Base-by-base conservation (phyloP, 2,113 vertebrate genomes). In the Xenus cinereus region DNA sequence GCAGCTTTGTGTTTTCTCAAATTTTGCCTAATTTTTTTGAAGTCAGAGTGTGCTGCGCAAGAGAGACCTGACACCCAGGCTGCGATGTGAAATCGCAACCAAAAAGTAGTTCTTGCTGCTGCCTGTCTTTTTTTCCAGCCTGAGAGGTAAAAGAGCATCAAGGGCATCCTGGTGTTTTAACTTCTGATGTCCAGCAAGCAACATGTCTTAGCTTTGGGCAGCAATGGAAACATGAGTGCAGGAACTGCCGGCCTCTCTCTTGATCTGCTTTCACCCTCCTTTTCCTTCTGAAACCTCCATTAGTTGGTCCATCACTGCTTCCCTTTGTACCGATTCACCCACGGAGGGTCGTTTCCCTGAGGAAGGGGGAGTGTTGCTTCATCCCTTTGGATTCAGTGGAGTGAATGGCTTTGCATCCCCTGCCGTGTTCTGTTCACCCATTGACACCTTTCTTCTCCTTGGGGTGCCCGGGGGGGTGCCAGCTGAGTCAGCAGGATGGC, bases 281-380 rank as follows among this genome's bases (percentile, higher is more conserved):
- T 78, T 87, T 14, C 7, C 51, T 75, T 90, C 35, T 32, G 75
- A 69, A 88, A 66, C 15, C 37, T 63, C 32, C 43, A 33, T n/a
- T 32, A 13, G 23, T 32, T 69, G 10, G 14, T 92, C 26, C 3
- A 1, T 79, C 2, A 1, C 18, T 0, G 3, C n/a, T 74, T 72
- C 18, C 16, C 50, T 89, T 59, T 68, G 33, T 48, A 45, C 14
- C 0, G 0, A 15, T 68, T 87, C 12, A 5, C 4, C 2, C 15
- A 9, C 2, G 13, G 24, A 50, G 9, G 6, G 37, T 59, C 80
- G 28, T 74, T 78, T 74, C 30, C n/a, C 20, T 30, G 62, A 37
- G 48, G 48, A 78, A 78, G 14, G 28, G 7, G 4, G 5, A 35
- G 32, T 0, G 0, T 54, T n/a, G 13, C 12, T 18, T 28, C 41